Evolutionary conservation across 2,113 vertebrate genomes (phyloP).

Genomic region (Sciurus niger): DNA sequence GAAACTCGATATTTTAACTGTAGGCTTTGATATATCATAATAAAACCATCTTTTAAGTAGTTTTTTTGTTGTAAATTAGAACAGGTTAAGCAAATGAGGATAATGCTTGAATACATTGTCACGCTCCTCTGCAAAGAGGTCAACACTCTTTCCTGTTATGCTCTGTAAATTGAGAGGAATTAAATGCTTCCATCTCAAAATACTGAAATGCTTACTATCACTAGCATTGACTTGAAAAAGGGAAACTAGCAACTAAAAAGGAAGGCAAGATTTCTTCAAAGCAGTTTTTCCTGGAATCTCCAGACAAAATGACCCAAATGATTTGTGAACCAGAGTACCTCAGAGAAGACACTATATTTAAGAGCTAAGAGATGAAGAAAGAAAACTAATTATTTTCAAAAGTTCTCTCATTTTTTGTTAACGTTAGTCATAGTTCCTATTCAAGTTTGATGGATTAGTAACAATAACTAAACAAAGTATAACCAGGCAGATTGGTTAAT

Average conservation of each 20-base stretch:
- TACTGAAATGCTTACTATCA: neutral
- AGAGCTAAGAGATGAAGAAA: neutral
- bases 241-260: neutral
- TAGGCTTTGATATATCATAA: neutral
- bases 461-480: neutral
- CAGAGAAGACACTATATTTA: neutral
- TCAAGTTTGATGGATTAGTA: neutral
- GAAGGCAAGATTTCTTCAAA: neutral
- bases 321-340: neutral
- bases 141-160: neutral
- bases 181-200: neutral
- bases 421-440: neutral
- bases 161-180: neutral
- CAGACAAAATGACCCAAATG: neutral
- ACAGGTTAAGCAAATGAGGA: neutral
- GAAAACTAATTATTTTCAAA: slow-evolving; percentile 37
- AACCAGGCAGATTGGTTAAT: neutral
- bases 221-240: neutral
- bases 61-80: slow-evolving; percentile 25
- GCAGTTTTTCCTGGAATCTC: neutral
- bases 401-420: neutral
- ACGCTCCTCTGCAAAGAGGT: slow-evolving; percentile 46
- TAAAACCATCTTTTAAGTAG: neutral
- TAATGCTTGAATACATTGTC: slow-evolving; percentile 19
- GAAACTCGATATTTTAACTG: slow-evolving; percentile 57